These are phyloP conservation scores for Turritopsis dohrnii DNA, from an alignment of 30 jellyfish, hydroid and myxozoan species.

Conservation along the genomic window DNA sequence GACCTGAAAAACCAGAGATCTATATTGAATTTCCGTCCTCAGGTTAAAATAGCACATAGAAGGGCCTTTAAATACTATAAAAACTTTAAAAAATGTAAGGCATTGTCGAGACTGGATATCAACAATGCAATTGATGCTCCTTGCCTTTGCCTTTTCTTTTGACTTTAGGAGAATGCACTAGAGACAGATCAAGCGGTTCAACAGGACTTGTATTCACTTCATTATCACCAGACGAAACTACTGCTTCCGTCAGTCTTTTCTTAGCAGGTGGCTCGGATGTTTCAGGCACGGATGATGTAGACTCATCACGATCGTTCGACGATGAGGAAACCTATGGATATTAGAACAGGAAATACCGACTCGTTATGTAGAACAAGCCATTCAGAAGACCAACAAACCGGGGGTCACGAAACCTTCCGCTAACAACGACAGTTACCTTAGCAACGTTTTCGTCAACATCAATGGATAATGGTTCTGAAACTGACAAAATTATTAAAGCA, in stretches of 20 bases:
- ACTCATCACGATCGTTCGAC: neutral
- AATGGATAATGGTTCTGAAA: neutral
- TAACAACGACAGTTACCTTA: neutral
- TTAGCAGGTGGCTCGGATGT: constrained; percentile 14
- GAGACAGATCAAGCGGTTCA: neutral
- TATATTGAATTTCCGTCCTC: neutral
- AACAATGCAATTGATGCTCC: neutral
- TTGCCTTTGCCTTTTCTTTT: neutral
- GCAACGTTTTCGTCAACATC: neutral
- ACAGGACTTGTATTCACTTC: neutral
- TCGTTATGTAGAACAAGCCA: no score
- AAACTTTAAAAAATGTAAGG: no score
- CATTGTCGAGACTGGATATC: no score
- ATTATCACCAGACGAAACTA: neutral
- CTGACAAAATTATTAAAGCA: neutral
- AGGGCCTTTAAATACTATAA: no score
- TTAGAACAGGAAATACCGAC: no score
- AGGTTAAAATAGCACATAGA: no score
- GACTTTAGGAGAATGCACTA: neutral
- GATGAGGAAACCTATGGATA: neutral
- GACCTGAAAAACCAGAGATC: neutral
- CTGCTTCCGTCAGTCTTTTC: neutral
- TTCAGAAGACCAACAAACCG: neutral
- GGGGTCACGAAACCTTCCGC: no score
- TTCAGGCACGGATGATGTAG: neutral